These are phyloP conservation scores for Papilio polyxenes DNA, from an alignment of 1,140 invertebrate genomes.

Conservation along the genomic window DNA sequence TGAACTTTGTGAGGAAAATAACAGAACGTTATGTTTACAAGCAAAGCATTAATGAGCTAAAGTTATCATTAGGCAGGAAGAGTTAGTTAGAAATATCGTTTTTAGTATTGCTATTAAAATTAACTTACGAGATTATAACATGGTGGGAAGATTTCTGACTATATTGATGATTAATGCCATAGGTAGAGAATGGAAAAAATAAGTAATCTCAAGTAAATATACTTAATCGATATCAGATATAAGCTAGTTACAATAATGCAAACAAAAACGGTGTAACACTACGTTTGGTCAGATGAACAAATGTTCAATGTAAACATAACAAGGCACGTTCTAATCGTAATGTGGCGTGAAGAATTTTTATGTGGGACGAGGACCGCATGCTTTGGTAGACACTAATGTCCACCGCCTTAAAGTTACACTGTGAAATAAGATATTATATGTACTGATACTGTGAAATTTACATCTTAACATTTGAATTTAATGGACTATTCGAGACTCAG, in stretches of 20 bases:
- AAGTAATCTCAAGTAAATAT: not conserved
- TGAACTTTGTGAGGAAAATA: constrained; percentile 23
- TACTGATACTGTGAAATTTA: not conserved
- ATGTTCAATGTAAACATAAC: constrained; percentile 42
- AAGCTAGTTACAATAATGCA: not conserved
- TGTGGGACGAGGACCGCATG: constrained; percentile 26
- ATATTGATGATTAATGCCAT: not conserved
- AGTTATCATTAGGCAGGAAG: not conserved
- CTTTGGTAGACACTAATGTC: not conserved
- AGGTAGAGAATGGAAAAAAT: not conserved
- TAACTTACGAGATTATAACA: not conserved
- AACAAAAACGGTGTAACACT: constrained; percentile 1
- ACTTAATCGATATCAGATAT: not conserved
- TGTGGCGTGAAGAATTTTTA: constrained; percentile 48
- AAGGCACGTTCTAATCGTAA: constrained; percentile 29
- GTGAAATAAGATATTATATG: not conserved
- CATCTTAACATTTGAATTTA: no score
- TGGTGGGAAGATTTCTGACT: not conserved
- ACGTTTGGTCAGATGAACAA: constrained; percentile 29
- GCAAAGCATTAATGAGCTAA: not conserved
- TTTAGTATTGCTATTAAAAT: not conserved
- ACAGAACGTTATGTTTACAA: constrained; percentile 8
- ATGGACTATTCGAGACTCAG: no score
- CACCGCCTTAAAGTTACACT: not conserved
- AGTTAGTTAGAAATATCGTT: not conserved